These are phyloP conservation scores for Trididemnum miniatum DNA, from an alignment of 23 tunicate species.

Conservation along the genomic window DNA sequence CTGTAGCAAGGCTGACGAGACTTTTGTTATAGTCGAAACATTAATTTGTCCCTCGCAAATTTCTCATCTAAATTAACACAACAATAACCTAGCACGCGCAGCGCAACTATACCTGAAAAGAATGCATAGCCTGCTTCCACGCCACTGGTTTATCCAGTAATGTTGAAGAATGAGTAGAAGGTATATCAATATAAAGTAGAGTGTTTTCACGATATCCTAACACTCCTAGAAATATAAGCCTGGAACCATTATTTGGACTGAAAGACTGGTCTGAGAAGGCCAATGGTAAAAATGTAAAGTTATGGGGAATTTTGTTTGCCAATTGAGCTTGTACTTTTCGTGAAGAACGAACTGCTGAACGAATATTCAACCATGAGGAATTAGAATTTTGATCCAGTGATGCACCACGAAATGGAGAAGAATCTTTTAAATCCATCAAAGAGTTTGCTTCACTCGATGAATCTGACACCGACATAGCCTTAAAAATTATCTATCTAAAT, in stretches of 20 bases:
- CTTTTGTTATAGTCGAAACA: too few species aligned
- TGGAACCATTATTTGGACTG: background rate
- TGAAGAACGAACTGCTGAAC: slow-evolving; percentile 44
- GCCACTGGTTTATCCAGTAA: slow-evolving; percentile 61
- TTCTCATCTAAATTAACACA: too few species aligned
- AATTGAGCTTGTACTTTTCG: slow-evolving; percentile 68
- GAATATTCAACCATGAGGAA: slow-evolving; percentile 59
- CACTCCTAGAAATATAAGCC: slow-evolving; percentile 74
- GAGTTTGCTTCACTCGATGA: background rate
- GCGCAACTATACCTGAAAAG: slow-evolving; percentile 73
- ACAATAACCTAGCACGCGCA: too few species aligned
- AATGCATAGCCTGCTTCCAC: slow-evolving; percentile 69
- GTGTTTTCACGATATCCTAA: slow-evolving; percentile 70
- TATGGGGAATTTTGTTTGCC: slow-evolving; percentile 81
- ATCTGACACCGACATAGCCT: slow-evolving; percentile 11
- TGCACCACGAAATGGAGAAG: background rate
- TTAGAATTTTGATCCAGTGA: background rate
- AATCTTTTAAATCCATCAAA: background rate
- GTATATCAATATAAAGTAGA: slow-evolving; percentile 68
- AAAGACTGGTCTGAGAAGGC: background rate
- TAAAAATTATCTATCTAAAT: too few species aligned
- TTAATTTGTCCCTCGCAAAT: too few species aligned
- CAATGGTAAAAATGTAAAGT: slow-evolving; percentile 53
- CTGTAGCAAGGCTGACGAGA: too few species aligned
- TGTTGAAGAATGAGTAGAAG: slow-evolving; percentile 26